These are phyloP conservation scores for Chaetophractus vellerosus DNA, from an alignment of 2,797 vertebrate genomes.

Conservation along the genomic window DNA sequence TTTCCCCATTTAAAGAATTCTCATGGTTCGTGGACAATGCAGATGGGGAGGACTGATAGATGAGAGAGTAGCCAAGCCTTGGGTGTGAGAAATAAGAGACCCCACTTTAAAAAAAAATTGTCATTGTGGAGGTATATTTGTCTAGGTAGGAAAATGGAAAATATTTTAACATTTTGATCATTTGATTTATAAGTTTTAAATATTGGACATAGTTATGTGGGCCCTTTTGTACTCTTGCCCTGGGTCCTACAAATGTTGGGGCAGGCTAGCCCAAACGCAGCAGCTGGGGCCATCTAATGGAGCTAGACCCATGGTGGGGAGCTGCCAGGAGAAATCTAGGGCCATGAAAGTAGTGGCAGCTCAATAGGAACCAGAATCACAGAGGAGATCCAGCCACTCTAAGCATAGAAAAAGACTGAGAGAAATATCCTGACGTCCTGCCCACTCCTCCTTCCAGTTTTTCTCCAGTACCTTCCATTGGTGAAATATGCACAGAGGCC, in stretches of 20 bases:
- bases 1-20: not conserved
- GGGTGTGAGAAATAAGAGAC: not conserved
- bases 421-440: not conserved
- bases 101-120: not conserved
- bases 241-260: not conserved
- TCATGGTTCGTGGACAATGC: not conserved
- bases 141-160: not conserved
- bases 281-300: not conserved
- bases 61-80: not conserved
- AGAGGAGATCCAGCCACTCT: not conserved
- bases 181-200: constrained; percentile 6
- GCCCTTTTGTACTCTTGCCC: not conserved
- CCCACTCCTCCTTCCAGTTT: not conserved
- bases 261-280: not conserved
- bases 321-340: not conserved
- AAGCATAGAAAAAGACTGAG: not conserved
- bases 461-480: not conserved
- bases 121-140: constrained; percentile 24
- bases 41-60: not conserved
- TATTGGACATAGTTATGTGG: not conserved
- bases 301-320: not conserved
- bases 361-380: not conserved
- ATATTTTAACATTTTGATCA: not conserved
- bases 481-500: not conserved
- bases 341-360: not conserved